Evolutionary conservation across 2,797 vertebrate genomes (phyloP).

Genomic region (Crypturellus tataupa): DNA sequence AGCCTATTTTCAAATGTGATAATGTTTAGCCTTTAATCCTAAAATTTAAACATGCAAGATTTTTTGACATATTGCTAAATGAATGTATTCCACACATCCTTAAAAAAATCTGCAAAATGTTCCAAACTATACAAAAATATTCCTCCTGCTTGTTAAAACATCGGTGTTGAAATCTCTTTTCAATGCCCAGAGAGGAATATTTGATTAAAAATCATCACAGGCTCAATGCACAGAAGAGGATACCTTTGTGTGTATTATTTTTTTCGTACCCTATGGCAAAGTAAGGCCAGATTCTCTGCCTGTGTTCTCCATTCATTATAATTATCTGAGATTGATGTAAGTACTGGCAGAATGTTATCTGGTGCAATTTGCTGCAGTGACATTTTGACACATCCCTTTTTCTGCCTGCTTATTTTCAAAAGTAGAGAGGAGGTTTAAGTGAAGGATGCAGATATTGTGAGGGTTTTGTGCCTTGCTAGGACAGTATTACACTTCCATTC

Average conservation of each 20-base stretch:
- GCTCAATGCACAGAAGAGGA: neutral
- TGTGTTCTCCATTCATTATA: neutral
- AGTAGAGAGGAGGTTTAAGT: neutral
- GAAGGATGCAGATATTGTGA: neutral
- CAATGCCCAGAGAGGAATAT: neutral
- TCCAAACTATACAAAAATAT: neutral
- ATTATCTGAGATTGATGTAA: neutral
- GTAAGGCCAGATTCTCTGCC: neutral
- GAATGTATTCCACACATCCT: neutral
- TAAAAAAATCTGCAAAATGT: neutral
- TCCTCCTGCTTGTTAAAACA: neutral
- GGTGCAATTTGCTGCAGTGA: neutral
- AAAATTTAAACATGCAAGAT: neutral
- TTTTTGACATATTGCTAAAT: neutral
- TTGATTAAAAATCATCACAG: neutral
- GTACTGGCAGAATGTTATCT: neutral
- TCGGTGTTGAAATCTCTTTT: neutral
- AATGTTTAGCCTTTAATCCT: neutral
- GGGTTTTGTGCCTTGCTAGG: neutral
- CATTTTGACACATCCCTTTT: slow-evolving; percentile 12
- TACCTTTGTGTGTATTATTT: neutral
- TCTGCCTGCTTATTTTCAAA: neutral
- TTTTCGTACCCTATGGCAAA: neutral
- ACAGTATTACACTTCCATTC: slow-evolving; percentile 11
- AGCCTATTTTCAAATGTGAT: neutral